Conservation (phyloP, 2,113 vertebrate genomes). For the Aspidoscelis tigris region DNA sequence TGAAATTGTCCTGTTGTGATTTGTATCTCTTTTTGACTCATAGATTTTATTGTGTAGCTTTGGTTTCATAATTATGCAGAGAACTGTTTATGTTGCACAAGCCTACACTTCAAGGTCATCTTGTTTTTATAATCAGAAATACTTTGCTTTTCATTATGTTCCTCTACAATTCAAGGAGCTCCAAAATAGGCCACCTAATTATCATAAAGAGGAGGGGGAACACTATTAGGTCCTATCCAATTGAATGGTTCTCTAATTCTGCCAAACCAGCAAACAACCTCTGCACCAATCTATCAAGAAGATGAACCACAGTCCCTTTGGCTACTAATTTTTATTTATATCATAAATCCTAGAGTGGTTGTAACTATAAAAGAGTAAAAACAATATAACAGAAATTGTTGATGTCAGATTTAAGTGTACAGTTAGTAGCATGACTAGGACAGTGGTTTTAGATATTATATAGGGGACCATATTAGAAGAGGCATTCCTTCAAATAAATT, state of each 20-base stretch:
- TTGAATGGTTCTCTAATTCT: constrained; percentile 8
- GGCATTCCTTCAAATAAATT: too few relatives aligned
- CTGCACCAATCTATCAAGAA: not conserved
- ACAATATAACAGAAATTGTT: too few relatives aligned
- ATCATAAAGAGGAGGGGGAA: not conserved
- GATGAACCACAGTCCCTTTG: not conserved
- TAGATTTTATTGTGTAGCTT: not conserved
- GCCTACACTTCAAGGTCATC: not conserved
- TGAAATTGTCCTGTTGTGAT: too few relatives aligned
- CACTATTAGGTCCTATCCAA: constrained; percentile 3
- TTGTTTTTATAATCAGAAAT: not conserved
- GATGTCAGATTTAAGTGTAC: too few relatives aligned
- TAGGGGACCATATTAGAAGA: too few relatives aligned
- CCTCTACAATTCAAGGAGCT: constrained; percentile 29
- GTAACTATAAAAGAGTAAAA: too few relatives aligned
- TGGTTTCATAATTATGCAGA: constrained; percentile 32
- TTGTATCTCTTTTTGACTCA: too few relatives aligned
- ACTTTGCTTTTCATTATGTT: not conserved
- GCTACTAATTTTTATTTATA: not conserved
- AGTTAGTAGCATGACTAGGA: too few relatives aligned
- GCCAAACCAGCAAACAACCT: not conserved
- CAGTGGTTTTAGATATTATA: too few relatives aligned
- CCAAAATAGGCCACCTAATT: not conserved
- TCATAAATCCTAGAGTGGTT: too few relatives aligned
- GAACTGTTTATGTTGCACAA: constrained; percentile 32